phyloP scores from a whole-genome alignment of 2,113 vertebrate genomes.

The Benitochromis conjunctus region DNA sequence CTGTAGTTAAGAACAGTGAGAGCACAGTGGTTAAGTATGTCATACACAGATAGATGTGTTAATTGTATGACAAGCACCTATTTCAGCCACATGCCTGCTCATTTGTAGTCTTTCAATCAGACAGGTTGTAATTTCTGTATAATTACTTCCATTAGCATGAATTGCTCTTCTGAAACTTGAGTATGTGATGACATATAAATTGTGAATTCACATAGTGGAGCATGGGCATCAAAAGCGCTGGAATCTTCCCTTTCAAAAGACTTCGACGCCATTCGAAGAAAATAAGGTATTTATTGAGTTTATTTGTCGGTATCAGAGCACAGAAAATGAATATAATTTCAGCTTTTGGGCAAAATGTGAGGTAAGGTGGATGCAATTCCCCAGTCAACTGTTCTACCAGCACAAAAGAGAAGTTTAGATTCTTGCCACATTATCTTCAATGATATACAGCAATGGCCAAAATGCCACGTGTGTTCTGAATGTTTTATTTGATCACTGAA shows the following conservation, averaged over 20 bases:
- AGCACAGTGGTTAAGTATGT: conserved; percentile 36
- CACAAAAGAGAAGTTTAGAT: neutral
- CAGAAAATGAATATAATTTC: neutral
- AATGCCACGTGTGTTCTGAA: neutral
- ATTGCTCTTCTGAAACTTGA: conserved; percentile 52
- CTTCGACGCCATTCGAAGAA: neutral
- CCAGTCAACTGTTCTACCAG: neutral
- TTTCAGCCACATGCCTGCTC: conserved; percentile 48
- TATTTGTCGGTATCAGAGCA: neutral
- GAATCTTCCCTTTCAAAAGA: conserved; percentile 16
- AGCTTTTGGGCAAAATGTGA: neutral
- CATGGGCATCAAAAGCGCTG: neutral
- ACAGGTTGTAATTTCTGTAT: conserved; percentile 63
- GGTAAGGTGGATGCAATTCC: neutral
- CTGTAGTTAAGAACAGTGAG: conserved; percentile 8
- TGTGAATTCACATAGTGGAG: conserved; percentile 22
- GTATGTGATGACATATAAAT: conserved; percentile 49
- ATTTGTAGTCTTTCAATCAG: conserved; percentile 48
- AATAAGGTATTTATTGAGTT: conserved; percentile 17
- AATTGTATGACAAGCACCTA: conserved; percentile 45
- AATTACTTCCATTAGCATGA: conserved; percentile 62
- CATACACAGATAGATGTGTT: conserved; percentile 23
- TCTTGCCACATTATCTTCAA: neutral
- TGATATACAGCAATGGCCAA: neutral
- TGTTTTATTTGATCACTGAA: neutral